Base-by-base conservation (phyloP, 2,888 invertebrate genomes). In the Pecten maximus region DNA sequence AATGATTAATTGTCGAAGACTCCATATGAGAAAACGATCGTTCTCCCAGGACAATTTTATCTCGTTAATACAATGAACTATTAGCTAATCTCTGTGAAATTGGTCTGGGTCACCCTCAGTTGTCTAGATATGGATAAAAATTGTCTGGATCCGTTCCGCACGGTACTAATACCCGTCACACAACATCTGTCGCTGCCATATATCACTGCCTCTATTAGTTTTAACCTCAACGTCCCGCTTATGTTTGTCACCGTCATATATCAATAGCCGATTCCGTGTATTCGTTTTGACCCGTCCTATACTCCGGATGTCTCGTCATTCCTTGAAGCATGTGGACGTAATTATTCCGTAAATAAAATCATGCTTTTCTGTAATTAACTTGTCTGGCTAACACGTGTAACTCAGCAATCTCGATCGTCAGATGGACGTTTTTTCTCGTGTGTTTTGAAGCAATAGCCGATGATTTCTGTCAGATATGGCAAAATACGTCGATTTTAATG, bases 291-390 rank as follows among this genome's bases (percentile, higher is more conserved):
- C 74, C 74, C 8, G 74, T 10, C 35, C 35, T 74, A 74, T 74
- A 35, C 74, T 23, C 60, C 74, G 74, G 74, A 74, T 74, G 74
- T 74, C 74, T 74, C 74, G 74, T 74, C 74, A 74, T 74, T 74
- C 6, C 74, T 28, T 23, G 28, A 8, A 10, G 74, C 74, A 74
- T 74, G 74, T 74, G 19, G 35, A 74, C 74, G 74, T 74, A 35
- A 74, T 74, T 28, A 35, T 74, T 10, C 28, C 74, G 35, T 74
- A 74, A 74, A 74, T 74, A 74, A 74, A 74, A 35, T 8, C 74
- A 74, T 1, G 35, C 74, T 35, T 28, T 74, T 28, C 23, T 74
- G 74, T 74, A 74, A 74, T 74, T 74, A 74, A 74, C 74, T 74
- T 74, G 74, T 74, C 74, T 28, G 35, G 74, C 74, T 35, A 35